A percentile compares a stretch with the other conserved stretches of the same genome.
Evolutionary conservation across 2,888 invertebrate genomes (phyloP).

Genomic region (Alloplasta piceator): DNA sequence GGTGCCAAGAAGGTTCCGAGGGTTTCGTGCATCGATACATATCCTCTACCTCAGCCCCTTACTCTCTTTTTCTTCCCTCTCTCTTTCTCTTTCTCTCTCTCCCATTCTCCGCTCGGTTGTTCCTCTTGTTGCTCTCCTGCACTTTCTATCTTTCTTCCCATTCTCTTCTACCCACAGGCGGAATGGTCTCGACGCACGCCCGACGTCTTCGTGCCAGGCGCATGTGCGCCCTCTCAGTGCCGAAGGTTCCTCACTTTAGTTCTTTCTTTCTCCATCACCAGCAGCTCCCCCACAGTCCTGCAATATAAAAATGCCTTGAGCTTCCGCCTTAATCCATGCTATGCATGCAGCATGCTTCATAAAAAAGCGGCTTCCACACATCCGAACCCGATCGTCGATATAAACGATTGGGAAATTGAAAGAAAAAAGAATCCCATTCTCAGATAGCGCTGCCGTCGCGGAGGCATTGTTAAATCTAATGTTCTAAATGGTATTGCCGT

Average conservation of each 20-base stretch:
- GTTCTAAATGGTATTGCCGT: no score
- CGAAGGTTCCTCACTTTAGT: conserved; percentile 10
- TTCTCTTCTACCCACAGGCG: conserved; percentile 50
- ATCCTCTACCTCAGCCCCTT: conserved; percentile 50
- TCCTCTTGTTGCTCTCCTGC: conserved; percentile 4
- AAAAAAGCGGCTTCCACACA: no score
- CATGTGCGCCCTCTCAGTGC: conserved; percentile 46
- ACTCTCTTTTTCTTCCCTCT: no score
- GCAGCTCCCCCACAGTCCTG: neutral
- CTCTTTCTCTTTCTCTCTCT: conserved; percentile 39
- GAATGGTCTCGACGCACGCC: conserved; percentile 64
- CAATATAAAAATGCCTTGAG: no score
- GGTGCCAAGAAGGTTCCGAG: conserved; percentile 16
- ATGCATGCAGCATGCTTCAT: no score
- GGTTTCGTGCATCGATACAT: conserved; percentile 54
- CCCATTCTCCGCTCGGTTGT: conserved; percentile 7
- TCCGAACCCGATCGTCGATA: no score
- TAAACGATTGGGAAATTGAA: no score
- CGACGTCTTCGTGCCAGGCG: conserved; percentile 62
- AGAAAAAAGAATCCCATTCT: no score
- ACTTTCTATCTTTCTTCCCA: conserved; percentile 5
- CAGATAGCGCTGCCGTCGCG: no score
- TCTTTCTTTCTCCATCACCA: conserved; percentile 14
- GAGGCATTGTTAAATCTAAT: no score
- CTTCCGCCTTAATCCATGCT: no score